Conservation (phyloP, 1,140 invertebrate species). For the Globodera rostochiensis region DNA sequence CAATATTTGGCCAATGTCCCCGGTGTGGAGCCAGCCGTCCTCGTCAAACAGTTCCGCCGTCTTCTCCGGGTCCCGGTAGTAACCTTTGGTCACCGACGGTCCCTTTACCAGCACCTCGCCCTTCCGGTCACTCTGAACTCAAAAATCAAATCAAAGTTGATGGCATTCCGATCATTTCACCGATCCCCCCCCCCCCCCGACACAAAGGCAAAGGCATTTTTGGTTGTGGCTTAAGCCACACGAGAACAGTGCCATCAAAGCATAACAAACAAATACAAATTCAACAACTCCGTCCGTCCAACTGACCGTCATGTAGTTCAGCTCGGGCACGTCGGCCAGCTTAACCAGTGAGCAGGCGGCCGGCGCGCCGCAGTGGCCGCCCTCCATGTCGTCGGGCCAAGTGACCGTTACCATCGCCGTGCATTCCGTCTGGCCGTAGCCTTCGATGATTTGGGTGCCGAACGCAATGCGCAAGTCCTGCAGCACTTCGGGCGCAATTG, state of each 20-base stretch:
- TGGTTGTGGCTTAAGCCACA: too few species aligned
- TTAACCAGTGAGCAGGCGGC: conserved; percentile 88
- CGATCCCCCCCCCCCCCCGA: too few species aligned
- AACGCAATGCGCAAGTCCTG: conserved; percentile 88
- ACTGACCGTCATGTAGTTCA: conserved; percentile 83
- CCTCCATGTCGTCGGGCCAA: conserved; percentile 83
- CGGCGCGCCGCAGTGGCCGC: conserved; percentile 91
- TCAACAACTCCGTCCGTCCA: too few species aligned
- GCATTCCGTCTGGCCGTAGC: conserved; percentile 88
- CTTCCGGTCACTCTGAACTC: conserved; percentile 44
- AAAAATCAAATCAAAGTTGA: background rate
- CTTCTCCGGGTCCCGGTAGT: conserved; percentile 66
- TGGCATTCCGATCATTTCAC: too few species aligned
- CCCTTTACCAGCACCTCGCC: conserved; percentile 58
- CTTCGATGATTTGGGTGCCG: conserved; percentile 76
- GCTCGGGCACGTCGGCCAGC: conserved; percentile 92
- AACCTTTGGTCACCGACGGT: conserved; percentile 57
- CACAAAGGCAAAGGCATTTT: too few species aligned
- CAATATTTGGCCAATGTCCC: conserved; percentile 58
- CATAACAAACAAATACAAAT: too few species aligned
- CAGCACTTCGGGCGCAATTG: conserved; percentile 83
- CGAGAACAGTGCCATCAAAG: too few species aligned
- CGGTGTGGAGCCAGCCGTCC: conserved; percentile 66
- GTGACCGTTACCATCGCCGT: conserved; percentile 75
- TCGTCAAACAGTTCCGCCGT: conserved; percentile 67